Percentiles rank a stretch among this genome's conserved stretches.
These are phyloP conservation scores for Porites lobata DNA, from an alignment of 92 coral and sea anemone species.

Conservation along the genomic window DNA sequence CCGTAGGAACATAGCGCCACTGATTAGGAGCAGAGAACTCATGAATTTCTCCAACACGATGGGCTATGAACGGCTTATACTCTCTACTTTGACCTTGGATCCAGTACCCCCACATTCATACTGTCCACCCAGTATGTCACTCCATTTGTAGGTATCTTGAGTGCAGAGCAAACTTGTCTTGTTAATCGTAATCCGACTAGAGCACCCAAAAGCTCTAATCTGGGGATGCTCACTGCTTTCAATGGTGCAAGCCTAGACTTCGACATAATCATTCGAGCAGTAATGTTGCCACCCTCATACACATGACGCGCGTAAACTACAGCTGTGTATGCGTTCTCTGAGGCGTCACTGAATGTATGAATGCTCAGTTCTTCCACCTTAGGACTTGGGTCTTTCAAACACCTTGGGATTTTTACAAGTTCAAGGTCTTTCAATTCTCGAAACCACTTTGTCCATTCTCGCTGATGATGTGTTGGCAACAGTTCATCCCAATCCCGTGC, in stretches of 20 bases:
- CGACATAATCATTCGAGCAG: slow-evolving; percentile 52
- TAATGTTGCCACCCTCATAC: slow-evolving; percentile 31
- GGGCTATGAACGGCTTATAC: slow-evolving; percentile 48
- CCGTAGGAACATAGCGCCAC: slow-evolving; percentile 74
- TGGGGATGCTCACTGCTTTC: slow-evolving; percentile 66
- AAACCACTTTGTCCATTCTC: too few relatives aligned
- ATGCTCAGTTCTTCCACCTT: too few relatives aligned
- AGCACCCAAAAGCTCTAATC: slow-evolving; percentile 59
- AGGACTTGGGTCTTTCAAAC: too few relatives aligned
- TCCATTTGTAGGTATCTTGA: slow-evolving; percentile 22
- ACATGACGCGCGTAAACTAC: too few relatives aligned
- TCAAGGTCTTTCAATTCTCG: too few relatives aligned
- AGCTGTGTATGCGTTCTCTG: too few relatives aligned
- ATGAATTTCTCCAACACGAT: slow-evolving; percentile 62
- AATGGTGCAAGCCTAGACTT: slow-evolving; percentile 80
- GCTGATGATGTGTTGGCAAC: too few relatives aligned
- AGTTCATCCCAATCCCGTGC: too few relatives aligned
- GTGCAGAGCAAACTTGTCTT: slow-evolving; percentile 52
- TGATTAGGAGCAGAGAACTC: slow-evolving; percentile 67
- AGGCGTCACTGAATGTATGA: too few relatives aligned
- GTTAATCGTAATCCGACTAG: slow-evolving; percentile 45
- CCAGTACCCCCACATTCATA: slow-evolving; percentile 51
- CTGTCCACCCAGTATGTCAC: slow-evolving; percentile 68
- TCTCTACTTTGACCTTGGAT: slow-evolving; percentile 45
- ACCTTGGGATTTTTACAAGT: too few relatives aligned